Base-by-base conservation (phyloP, 2,888 invertebrate species). In the Pachliopta kotzebuea region DNA sequence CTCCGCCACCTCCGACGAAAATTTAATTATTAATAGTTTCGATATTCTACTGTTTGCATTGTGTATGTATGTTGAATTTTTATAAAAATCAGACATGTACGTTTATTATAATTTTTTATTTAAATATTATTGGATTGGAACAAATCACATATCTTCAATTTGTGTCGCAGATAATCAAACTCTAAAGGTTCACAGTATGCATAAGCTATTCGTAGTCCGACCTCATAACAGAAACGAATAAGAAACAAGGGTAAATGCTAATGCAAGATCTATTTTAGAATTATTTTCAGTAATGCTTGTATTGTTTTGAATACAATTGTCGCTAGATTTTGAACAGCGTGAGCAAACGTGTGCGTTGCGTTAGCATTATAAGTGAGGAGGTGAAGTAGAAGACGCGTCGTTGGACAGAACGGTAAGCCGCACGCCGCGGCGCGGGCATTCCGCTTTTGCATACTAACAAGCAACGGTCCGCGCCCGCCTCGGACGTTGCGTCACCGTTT, bases 371-470 rank as follows among this genome's bases (percentile, higher is more conserved):
- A 6, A 54, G 37, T 45, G 45, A 7, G 20, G 37, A 14, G 42
- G 42, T 26, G 70, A 65, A 66, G 62, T 66, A 67, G 69, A 74
- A 71, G 72, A 70, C 64, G 60, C 58, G 71, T 74, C 71, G 72
- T 76, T 70, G 74, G 75, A 71, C 72, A 72, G 72, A 79, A 83
- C 83, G 80, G 84, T 81, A 83, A 79, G 80, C n/a, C 79, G 78
- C 81, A 80, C 78, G 66, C 77, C 75, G 72, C 78, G 75, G 37
- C 78, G 76, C 83, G 80, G 82, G 84, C 83, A 85, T 84, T 83
- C 82, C 78, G 82, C 83, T 83, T 88, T 86, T 86, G 88, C 88
- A 88, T 89, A 86, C 84, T 82, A 86, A 87, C 83, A 80, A 83
- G 85, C 83, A 83, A 85, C 84, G 83, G 84, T 76, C 76, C 72